phyloP scores from a whole-genome alignment of 2,113 vertebrate genomes.

The Drymodes brunneopygia region DNA sequence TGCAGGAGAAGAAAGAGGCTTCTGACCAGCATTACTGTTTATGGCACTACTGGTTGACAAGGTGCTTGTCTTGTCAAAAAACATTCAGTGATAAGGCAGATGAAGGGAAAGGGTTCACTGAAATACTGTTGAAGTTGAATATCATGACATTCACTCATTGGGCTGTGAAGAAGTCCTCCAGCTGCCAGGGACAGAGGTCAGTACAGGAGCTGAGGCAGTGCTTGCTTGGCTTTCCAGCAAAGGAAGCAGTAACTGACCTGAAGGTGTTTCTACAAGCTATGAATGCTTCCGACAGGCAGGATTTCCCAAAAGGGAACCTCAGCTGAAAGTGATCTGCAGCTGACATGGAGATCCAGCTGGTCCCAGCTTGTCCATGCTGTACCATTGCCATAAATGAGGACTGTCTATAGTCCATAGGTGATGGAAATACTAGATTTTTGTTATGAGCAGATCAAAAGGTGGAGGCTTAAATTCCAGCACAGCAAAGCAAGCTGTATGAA shows the following conservation, averaged over 20 bases:
- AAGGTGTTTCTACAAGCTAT: neutral
- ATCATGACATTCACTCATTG: neutral
- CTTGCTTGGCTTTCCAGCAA: neutral
- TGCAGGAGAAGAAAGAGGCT: neutral
- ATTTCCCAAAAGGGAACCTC: neutral
- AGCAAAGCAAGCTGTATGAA: neutral
- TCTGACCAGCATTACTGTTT: neutral
- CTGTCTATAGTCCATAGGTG: neutral
- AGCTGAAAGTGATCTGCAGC: neutral
- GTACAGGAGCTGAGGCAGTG: neutral
- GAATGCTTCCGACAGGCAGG: neutral
- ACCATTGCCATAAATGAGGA: neutral
- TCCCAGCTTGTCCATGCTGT: neutral
- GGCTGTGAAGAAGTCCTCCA: neutral
- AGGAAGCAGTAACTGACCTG: neutral
- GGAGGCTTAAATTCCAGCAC: neutral
- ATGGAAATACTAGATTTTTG: neutral
- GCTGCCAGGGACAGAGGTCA: neutral
- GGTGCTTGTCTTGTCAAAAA: neutral
- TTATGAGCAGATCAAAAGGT: neutral
- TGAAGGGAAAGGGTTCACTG: neutral
- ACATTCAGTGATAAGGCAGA: neutral
- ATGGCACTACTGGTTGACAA: neutral
- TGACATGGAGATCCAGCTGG: neutral
- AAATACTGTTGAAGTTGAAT: neutral